These are phyloP conservation scores for Druon quercuslanigerum DNA, from an alignment of 1,140 invertebrate genomes.

Conservation along the genomic window DNA sequence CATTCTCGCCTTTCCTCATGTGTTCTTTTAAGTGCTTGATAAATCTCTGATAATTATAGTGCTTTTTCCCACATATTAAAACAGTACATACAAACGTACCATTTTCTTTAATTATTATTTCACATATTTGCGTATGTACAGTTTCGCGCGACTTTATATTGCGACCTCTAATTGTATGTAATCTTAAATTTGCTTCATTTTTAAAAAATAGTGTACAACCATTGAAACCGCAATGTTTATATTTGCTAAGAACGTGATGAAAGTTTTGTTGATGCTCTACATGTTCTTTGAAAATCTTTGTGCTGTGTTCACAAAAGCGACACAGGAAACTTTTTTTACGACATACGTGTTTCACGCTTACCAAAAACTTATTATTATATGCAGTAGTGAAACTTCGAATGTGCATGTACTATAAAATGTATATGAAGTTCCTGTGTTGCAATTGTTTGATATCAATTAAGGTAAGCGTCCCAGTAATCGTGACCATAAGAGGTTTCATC, in stretches of 20 bases:
- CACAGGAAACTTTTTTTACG: neutral
- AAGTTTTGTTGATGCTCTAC: neutral
- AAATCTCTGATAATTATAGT: too few relatives aligned
- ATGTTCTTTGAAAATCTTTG: neutral
- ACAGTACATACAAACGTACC: neutral
- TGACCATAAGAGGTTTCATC: too few relatives aligned
- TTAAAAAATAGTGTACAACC: constrained; percentile 22
- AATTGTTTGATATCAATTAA: too few relatives aligned
- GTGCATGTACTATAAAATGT: too few relatives aligned
- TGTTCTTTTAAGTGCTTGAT: too few relatives aligned
- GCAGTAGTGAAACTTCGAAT: too few relatives aligned
- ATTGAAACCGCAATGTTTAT: neutral
- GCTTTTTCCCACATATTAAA: too few relatives aligned
- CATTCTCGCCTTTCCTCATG: too few relatives aligned
- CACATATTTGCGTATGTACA: neutral
- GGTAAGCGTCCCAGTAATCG: too few relatives aligned
- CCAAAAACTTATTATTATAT: too few relatives aligned
- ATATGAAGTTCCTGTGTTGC: too few relatives aligned
- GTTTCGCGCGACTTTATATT: constrained; percentile 1
- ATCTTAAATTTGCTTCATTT: neutral
- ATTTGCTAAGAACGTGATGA: neutral
- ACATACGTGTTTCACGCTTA: neutral
- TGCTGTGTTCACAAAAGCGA: neutral
- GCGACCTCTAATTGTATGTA: constrained; percentile 13
- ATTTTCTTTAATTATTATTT: constrained; percentile 13